These are phyloP conservation scores for Phyto melanocephala DNA, from an alignment of 2,888 invertebrate species.

Conservation along the genomic window DNA sequence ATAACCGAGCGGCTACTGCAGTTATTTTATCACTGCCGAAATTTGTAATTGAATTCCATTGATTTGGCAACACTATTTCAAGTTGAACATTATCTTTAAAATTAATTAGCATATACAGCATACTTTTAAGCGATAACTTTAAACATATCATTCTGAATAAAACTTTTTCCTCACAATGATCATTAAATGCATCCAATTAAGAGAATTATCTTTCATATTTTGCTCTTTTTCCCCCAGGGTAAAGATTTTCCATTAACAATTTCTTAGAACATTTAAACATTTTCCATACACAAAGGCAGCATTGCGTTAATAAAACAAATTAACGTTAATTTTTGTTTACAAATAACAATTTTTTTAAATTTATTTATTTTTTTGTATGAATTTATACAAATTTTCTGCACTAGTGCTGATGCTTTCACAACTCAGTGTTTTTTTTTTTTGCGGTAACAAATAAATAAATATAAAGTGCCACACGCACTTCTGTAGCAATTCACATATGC, in stretches of 20 bases:
- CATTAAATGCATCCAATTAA: slow-evolving; percentile 11
- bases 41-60: too few relatives aligned
- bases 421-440: neutral
- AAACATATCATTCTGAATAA: neutral
- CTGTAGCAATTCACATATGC: neutral
- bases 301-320: slow-evolving; percentile 49
- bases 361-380: slow-evolving; percentile 16
- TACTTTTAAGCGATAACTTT: slow-evolving; percentile 1
- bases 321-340: slow-evolving; percentile 40
- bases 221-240: neutral
- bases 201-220: neutral
- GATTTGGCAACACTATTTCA: too few relatives aligned
- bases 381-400: slow-evolving; percentile 25
- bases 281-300: neutral
- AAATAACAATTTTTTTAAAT: slow-evolving; percentile 30
- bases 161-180: neutral
- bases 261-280: slow-evolving; percentile 36
- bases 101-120: neutral
- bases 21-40: too few relatives aligned
- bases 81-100: neutral
- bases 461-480: slow-evolving; percentile 53
- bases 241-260: slow-evolving; percentile 27
- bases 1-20: too few relatives aligned
- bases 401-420: slow-evolving; percentile 40
- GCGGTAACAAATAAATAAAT: neutral